A percentile compares a stretch with the other conserved stretches of the same genome.
Evolutionary conservation across 2,888 invertebrate genomes (phyloP).

Genomic region (Globia sparganii): DNA sequence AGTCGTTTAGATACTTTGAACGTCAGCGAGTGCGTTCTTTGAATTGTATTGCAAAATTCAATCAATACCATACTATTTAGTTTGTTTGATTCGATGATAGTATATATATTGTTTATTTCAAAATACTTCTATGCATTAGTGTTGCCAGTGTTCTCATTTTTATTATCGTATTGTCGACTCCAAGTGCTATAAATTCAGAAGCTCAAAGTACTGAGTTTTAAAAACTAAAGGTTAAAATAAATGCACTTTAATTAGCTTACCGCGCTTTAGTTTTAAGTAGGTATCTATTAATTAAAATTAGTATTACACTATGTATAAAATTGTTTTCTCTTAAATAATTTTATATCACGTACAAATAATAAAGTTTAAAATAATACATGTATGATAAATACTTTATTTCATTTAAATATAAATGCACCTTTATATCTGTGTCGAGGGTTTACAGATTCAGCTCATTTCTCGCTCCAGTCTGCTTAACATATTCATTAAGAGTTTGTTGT

Average conservation of each 20-base stretch:
- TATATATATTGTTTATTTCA: too few species aligned
- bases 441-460: slow-evolving; percentile 35
- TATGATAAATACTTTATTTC: slow-evolving; percentile 49
- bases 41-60: too few species aligned
- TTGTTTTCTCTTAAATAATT: slow-evolving; percentile 17
- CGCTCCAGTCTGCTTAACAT: slow-evolving; percentile 23
- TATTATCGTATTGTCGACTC: too few species aligned
- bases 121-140: too few species aligned
- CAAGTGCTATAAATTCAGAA: not conserved
- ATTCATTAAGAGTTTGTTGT: slow-evolving; percentile 6
- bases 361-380: slow-evolving; percentile 22
- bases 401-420: slow-evolving; percentile 62
- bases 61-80: too few species aligned
- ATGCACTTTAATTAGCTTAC: not conserved
- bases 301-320: not conserved
- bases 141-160: too few species aligned
- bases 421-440: slow-evolving; percentile 14
- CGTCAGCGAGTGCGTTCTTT: too few species aligned
- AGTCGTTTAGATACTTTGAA: too few species aligned
- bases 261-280: not conserved
- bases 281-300: not conserved
- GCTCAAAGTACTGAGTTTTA: too few species aligned
- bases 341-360: slow-evolving; percentile 42
- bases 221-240: not conserved
- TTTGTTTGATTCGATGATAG: too few species aligned